Base-by-base conservation (phyloP, 2,888 invertebrate species). In the Hemithea aestivaria region DNA sequence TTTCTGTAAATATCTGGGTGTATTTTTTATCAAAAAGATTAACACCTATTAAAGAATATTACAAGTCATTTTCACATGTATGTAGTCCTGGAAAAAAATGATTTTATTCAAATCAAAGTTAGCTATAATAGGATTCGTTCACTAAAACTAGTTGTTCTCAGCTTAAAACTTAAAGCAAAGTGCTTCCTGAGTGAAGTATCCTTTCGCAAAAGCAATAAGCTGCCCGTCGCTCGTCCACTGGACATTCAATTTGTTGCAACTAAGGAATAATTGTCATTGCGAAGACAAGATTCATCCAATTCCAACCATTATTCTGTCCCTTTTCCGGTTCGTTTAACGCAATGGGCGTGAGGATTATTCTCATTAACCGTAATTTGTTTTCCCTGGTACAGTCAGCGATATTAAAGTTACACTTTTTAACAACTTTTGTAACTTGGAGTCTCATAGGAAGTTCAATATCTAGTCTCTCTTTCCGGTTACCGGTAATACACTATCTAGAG, bases 361-460 rank as follows among this genome's bases (percentile, higher is more conserved):
- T 65, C 66, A 65, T 69, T 66, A 63, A 53, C 36, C 48, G 53
- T 62, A 61, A 66, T 66, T 69, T 64, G 61, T 63, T 65, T 58
- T 61, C 53, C 53, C 48, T 38, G 41, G 47, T 51, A 36, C 36
- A 36, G 41, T 42, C 41, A 36, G 36, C 32, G 16, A 36, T 32
- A 41, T 41, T 41, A 33, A 41, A 33, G 8, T 33, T n/a, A 6
- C 9, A 2, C 24, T 41, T 34, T 30, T 35, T 36, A 22, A 27
- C 20, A 20, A 21, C 24, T 27, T 28, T 32, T 32, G 33, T n/a
- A n/a, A n/a, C n/a, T n/a, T n/a, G n/a, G n/a, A n/a, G n/a, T n/a
- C n/a, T n/a, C n/a, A n/a, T n/a, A n/a, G n/a, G n/a, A n/a, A n/a
- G n/a, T n/a, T n/a, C n/a, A n/a, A n/a, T n/a, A n/a, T n/a, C n/a